phyloP scores from a whole-genome alignment of 2,797 vertebrate genomes.

The Antennarius maculatus region DNA sequence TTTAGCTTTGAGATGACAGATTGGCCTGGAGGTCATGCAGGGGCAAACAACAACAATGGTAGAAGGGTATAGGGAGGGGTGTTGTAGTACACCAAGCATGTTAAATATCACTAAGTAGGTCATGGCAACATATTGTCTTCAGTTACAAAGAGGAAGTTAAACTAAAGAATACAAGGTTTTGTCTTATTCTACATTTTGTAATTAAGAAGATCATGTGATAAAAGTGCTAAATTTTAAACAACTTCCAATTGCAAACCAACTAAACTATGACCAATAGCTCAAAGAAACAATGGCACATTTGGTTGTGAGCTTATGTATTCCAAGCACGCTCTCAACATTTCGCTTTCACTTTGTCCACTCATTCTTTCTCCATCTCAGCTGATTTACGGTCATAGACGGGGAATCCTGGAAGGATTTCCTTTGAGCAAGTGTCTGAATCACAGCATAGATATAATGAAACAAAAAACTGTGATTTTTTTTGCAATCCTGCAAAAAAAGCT shows the following conservation, averaged over 20 bases:
- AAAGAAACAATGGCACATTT: neutral
- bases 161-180: neutral
- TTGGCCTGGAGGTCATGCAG: constrained; percentile 36
- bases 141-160: constrained; percentile 21
- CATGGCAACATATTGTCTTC: constrained; percentile 32
- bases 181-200: neutral
- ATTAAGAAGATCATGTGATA: neutral
- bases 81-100: constrained; percentile 22
- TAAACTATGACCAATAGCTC: neutral
- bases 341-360: constrained; percentile 55
- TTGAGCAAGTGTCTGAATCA: neutral
- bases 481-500: neutral
- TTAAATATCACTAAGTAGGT: constrained; percentile 57
- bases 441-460: neutral
- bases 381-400: constrained; percentile 31
- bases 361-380: constrained; percentile 4
- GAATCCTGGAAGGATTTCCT: constrained; percentile 43
- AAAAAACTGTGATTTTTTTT: neutral
- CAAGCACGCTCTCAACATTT: constrained; percentile 20
- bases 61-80: constrained; percentile 25
- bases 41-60: constrained; percentile 39
- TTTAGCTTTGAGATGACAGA: constrained; percentile 66
- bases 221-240: neutral
- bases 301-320: too few species aligned
- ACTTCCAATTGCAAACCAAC: constrained; percentile 40